Evolutionary conservation across 1,140 invertebrate species (phyloP).

Genomic region (Ctenoplectra terminalis): DNA sequence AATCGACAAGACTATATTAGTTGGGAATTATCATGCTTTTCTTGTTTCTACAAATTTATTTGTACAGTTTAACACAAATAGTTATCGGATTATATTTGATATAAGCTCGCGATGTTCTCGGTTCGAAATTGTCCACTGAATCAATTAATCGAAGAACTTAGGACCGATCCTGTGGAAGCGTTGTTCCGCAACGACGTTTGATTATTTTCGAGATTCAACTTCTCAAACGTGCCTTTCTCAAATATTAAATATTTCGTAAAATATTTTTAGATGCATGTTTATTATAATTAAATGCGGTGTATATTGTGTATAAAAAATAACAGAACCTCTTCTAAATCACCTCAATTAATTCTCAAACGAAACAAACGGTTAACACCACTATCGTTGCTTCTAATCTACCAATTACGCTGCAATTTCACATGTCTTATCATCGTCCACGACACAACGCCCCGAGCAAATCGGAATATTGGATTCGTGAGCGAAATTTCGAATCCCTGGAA

Average conservation of each 20-base stretch:
- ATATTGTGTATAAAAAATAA: no score
- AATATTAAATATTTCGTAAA: no score
- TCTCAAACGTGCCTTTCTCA: background rate
- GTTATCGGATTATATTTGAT: no score
- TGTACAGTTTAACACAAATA: no score
- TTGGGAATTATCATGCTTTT: background rate
- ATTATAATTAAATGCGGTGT: no score
- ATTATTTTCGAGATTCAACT: background rate
- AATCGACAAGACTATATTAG: background rate
- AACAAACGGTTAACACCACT: background rate
- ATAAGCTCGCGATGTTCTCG: background rate
- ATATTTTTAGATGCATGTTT: no score
- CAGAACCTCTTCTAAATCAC: no score
- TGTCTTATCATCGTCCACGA: background rate
- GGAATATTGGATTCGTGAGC: slow-evolving; percentile 58
- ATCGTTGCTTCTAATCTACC: background rate
- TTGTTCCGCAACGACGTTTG: no score
- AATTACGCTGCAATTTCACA: background rate
- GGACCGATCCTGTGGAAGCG: no score
- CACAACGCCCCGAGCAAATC: background rate
- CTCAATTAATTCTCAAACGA: background rate
- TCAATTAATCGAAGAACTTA: no score
- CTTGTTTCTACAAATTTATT: background rate
- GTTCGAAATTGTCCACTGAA: background rate
- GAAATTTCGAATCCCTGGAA: slow-evolving; percentile 50